phyloP scores from a whole-genome alignment of 1,140 invertebrate species.

The Lerema accius region DNA sequence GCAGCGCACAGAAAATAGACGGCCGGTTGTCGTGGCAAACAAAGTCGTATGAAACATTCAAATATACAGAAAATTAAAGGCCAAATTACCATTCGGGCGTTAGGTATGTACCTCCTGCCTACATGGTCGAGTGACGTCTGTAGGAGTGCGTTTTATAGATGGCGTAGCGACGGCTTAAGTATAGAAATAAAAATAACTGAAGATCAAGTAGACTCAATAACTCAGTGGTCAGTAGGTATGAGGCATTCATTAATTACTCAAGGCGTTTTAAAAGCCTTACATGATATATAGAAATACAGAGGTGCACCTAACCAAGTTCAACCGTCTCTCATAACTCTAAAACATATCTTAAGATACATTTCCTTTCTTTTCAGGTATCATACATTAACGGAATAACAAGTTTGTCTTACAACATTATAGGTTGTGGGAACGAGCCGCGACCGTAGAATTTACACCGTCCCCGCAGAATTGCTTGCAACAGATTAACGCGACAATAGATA shows the following conservation, averaged over 20 bases:
- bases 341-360: too few species aligned
- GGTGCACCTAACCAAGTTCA: too few species aligned
- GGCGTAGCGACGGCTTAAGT: too few species aligned
- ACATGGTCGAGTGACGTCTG: neutral
- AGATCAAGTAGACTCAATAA: too few species aligned
- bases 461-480: constrained; percentile 17
- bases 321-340: too few species aligned
- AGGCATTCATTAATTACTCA: too few species aligned
- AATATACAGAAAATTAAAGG: constrained; percentile 2
- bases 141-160: neutral
- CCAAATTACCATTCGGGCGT: neutral
- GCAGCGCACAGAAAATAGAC: constrained; percentile 21
- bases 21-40: constrained; percentile 3
- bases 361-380: neutral
- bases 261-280: too few species aligned
- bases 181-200: too few species aligned
- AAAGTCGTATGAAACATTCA: constrained; percentile 10
- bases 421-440: constrained; percentile 7
- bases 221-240: too few species aligned
- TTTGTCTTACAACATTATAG: constrained; percentile 27
- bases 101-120: neutral
- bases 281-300: too few species aligned
- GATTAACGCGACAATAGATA: neutral
- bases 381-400: constrained; percentile 1
- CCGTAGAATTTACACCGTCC: constrained; percentile 15